Base-by-base conservation (phyloP, 1,140 invertebrate genomes). In the Neotoxoptera formosana region DNA sequence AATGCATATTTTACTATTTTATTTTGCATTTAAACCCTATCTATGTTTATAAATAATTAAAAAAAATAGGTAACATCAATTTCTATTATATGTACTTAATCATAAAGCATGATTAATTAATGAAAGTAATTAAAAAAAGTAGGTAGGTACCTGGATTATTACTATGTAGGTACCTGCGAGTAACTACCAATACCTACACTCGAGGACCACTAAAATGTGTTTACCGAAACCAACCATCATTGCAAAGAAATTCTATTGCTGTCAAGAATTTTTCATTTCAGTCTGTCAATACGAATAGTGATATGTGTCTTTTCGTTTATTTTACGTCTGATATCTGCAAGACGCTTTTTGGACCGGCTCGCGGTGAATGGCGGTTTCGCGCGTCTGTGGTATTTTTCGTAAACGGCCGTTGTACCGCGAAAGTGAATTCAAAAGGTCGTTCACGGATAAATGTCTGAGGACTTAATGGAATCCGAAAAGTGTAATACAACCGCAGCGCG, bases 371-470 rank as follows among this genome's bases (percentile, higher is more conserved):
- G 47, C 8, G 86, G 47, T 48, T 87, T 87, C n/a, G 3, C 11
- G 11, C 11, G 84, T 47, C 47, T 86, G 84, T 47, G 45, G 45
- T 86, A 17, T 47, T 45, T 48, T 30, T 87, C 14, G 2, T 47
- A 51, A 48, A 45, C 21, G 60, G 23, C 86, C 7, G 30, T 87
- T 3, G 47, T 34, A 87, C 47, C 45, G 17, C 86, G 20, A 87
- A 87, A 87, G 47, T 34, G 30, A 87, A n/a, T 87, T n/a, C 30
- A 48, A 48, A 87, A 48, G 86, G 86, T 87, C 30, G 17, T 87
- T 48, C 20, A n/a, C 30, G 8, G 86, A n/a, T 47, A 48, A 48
- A 87, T 48, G 11, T 21, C 86, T n/a, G 30, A 48, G 30, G n/a
- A 87, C 45, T 34, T 87, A 87, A 87, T 48, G 47, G 45, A 48